phyloP scores from a whole-genome alignment of 2,888 invertebrate genomes.

The Rambutsinella grinnellia region DNA sequence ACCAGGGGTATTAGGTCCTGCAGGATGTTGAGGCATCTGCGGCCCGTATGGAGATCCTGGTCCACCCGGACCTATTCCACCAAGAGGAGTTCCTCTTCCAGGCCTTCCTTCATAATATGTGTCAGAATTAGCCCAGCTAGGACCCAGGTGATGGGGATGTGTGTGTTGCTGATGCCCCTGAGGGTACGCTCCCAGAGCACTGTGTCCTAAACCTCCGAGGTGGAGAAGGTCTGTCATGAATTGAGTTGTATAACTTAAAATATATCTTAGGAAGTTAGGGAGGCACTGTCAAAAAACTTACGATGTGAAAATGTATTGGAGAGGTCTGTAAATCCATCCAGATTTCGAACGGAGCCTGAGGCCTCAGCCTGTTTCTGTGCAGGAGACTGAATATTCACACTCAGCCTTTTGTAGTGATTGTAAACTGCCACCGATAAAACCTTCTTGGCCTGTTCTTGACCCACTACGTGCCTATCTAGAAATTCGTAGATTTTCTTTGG shows the following conservation, averaged over 20 bases:
- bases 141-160: constrained; percentile 61
- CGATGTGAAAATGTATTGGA: constrained; percentile 64
- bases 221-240: constrained; percentile 83
- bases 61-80: constrained; percentile 49
- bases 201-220: constrained; percentile 82
- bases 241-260: no score
- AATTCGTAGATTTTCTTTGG: constrained; percentile 87
- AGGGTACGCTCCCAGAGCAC: constrained; percentile 73
- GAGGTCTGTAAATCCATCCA: constrained; percentile 64
- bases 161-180: constrained; percentile 61
- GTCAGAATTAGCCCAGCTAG: constrained; percentile 66
- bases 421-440: constrained; percentile 98
- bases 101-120: constrained; percentile 65
- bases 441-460: constrained; percentile 97
- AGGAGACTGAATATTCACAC: constrained; percentile 84
- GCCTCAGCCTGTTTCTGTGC: constrained; percentile 62
- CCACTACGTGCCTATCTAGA: constrained; percentile 95
- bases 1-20: constrained; percentile 50
- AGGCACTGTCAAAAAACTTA: constrained; percentile 25
- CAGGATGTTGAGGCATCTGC: constrained; percentile 39
- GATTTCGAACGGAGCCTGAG: constrained; percentile 55
- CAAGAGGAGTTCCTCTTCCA: constrained; percentile 46
- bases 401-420: constrained; percentile 98
- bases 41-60: constrained; percentile 51
- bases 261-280: no score